Conservation (phyloP, 2,888 invertebrate genomes). For the Deilephila porcellus region DNA sequence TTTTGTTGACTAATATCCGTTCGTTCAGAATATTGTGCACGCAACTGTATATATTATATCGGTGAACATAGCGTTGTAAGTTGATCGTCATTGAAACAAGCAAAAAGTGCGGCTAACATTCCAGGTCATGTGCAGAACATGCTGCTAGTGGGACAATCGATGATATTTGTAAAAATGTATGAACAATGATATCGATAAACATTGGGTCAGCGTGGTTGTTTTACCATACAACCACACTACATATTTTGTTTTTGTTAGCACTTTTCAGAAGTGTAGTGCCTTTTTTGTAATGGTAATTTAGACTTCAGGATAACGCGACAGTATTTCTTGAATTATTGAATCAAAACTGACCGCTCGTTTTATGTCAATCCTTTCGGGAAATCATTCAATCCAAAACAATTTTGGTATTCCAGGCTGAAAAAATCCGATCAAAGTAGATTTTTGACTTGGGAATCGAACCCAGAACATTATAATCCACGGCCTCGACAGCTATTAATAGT, state of each 20-base stretch:
- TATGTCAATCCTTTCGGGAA: no score
- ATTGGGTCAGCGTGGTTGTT: neutral
- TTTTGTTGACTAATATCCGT: neutral
- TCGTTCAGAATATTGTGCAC: conserved; percentile 9
- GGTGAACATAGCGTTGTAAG: neutral
- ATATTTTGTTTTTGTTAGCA: no score
- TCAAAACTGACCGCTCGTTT: no score
- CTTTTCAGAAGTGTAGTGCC: no score
- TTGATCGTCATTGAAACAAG: neutral
- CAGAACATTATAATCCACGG: neutral
- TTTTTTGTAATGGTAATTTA: no score
- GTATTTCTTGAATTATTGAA: no score
- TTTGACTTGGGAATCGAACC: no score
- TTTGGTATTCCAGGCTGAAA: no score
- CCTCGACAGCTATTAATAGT: neutral
- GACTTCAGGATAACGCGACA: no score
- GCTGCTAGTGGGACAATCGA: neutral
- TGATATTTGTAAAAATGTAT: conserved; percentile 2
- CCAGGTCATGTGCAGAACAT: conserved; percentile 21
- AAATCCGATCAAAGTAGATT: no score
- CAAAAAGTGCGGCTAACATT: conserved; percentile 14
- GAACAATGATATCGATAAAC: neutral
- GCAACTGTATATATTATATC: conserved; percentile 11
- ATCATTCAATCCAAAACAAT: no score
- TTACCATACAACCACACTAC: neutral